phyloP scores from a whole-genome alignment of 2,888 invertebrate species.

The Sphaerolaimus hirsutus region DNA sequence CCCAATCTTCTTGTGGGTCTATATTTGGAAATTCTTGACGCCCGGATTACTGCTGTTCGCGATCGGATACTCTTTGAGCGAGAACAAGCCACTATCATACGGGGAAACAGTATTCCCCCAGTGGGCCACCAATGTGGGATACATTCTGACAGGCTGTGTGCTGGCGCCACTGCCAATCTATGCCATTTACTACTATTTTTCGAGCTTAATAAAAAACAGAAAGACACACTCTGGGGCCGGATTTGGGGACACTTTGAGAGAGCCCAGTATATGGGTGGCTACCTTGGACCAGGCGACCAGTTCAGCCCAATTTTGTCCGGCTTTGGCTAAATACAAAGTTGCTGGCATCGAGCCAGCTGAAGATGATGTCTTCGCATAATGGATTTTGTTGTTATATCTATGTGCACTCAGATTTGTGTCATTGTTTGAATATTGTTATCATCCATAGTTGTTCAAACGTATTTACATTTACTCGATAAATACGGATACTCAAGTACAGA shows the following conservation, averaged over 20 bases:
- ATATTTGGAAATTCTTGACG: constrained; percentile 21
- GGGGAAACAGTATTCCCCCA: constrained; percentile 17
- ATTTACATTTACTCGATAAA: too few species aligned
- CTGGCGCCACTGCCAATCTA: constrained; percentile 20
- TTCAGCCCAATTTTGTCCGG: constrained; percentile 6
- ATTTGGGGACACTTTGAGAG: background rate
- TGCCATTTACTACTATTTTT: constrained; percentile 17
- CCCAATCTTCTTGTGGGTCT: constrained; percentile 19
- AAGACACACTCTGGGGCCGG: background rate
- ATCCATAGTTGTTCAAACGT: too few species aligned
- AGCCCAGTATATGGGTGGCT: background rate
- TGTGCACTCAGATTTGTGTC: too few species aligned
- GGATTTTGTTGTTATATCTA: too few species aligned
- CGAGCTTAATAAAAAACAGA: background rate
- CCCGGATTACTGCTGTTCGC: constrained; percentile 21
- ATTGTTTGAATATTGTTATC: too few species aligned
- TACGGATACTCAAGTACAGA: too few species aligned
- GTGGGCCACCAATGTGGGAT: constrained; percentile 22
- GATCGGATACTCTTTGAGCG: constrained; percentile 20
- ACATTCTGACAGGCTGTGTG: constrained; percentile 17
- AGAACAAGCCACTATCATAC: constrained; percentile 21
- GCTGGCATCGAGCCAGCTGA: constrained; percentile 3
- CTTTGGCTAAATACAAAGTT: constrained; percentile 2
- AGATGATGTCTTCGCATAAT: constrained; percentile 7
- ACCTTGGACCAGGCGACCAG: background rate